Percentiles rank a stretch among this genome's conserved stretches.
Evolutionary conservation across 2,113 vertebrate species (phyloP).

Genomic region (Cyprinodon brontotheroides): DNA sequence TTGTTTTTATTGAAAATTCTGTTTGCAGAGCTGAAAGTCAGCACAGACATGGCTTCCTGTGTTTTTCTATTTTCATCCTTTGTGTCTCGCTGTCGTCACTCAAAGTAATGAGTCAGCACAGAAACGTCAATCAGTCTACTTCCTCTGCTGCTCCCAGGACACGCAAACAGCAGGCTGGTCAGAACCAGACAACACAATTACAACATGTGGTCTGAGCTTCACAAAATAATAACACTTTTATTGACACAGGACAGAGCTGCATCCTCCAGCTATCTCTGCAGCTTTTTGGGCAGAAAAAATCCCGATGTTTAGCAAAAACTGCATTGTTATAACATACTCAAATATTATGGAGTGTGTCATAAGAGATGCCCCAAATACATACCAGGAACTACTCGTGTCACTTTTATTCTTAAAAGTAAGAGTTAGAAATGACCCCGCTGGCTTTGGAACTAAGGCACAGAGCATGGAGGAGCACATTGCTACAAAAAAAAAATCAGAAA

Average conservation of each 20-base stretch:
- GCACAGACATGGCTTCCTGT: background rate
- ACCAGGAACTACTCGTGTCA: no score
- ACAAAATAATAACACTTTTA: background rate
- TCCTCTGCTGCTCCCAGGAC: slow-evolving; percentile 2
- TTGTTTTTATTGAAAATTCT: background rate
- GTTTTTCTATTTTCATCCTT: background rate
- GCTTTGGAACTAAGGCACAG: no score
- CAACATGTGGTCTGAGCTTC: background rate
- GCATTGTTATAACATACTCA: no score
- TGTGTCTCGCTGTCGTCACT: background rate
- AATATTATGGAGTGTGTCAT: no score
- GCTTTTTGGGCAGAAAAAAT: no score
- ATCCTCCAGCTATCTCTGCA: background rate
- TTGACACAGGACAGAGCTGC: background rate
- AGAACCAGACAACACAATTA: slow-evolving; percentile 7
- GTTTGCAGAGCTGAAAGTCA: background rate
- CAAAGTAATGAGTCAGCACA: slow-evolving; percentile 10
- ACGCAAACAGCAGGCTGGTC: background rate
- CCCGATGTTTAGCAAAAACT: background rate
- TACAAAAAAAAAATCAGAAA: no score
- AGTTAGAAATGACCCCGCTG: no score
- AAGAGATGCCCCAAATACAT: no score
- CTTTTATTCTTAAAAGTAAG: no score
- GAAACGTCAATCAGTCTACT: background rate
- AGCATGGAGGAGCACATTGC: no score